Conservation (phyloP, 2,113 vertebrate genomes). For the Rhinoderma darwinii region DNA sequence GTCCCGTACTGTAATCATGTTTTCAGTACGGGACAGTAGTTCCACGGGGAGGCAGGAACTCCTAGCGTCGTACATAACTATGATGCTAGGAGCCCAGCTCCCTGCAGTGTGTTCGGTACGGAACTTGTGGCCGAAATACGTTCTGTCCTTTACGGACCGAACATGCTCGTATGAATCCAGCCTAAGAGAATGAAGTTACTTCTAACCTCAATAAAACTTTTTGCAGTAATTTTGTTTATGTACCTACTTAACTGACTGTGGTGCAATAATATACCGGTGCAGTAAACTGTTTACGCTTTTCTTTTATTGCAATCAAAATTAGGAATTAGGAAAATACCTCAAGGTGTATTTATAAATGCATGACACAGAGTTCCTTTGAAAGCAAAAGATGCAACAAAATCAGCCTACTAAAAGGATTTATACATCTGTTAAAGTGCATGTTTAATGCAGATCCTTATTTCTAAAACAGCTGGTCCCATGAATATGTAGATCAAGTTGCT, state of each 20-base stretch:
- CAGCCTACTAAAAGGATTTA: conserved; percentile 49
- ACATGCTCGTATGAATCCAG: no score
- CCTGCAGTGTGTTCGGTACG: no score
- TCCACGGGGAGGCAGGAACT: no score
- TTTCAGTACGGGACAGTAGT: no score
- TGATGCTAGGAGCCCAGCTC: no score
- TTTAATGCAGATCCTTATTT: conserved; percentile 32
- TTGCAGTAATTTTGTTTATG: not conserved
- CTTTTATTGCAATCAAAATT: conserved; percentile 21
- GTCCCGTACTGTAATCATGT: no score
- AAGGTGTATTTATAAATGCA: conserved; percentile 54
- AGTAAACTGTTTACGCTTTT: conserved; percentile 41
- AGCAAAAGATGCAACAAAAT: conserved; percentile 34
- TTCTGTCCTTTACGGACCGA: no score
- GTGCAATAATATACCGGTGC: not conserved
- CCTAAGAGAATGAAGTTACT: not conserved
- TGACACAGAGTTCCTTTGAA: conserved; percentile 42
- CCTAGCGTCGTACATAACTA: no score
- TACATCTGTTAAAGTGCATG: conserved; percentile 26
- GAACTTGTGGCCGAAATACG: no score
- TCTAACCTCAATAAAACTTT: not conserved
- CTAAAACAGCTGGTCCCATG: conserved; percentile 50
- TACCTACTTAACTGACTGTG: not conserved
- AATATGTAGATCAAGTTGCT: conserved; percentile 38
- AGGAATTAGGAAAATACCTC: conserved; percentile 20